Evolutionary conservation across 2,113 vertebrate genomes (phyloP).

Genomic region (Jacana jacana): DNA sequence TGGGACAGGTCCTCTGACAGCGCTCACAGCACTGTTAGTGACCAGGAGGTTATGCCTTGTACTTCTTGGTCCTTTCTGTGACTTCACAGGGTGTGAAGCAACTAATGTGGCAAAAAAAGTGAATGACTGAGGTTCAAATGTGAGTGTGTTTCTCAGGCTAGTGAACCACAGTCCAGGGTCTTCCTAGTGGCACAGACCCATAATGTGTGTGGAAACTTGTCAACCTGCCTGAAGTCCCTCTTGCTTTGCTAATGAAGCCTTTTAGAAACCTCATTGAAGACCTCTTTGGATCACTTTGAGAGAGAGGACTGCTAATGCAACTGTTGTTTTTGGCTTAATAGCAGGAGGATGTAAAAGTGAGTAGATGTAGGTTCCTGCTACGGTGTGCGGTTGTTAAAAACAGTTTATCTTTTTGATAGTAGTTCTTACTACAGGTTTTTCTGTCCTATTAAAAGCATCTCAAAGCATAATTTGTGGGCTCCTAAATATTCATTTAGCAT

Average conservation of each 20-base stretch:
- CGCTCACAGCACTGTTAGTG: accelerated
- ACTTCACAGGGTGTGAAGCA: accelerated
- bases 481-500: not conserved
- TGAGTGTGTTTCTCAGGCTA: accelerated
- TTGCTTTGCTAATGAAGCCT: not conserved
- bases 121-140: not conserved
- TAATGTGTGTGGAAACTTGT: accelerated
- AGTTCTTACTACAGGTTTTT: not conserved
- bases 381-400: not conserved
- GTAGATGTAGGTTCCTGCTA: not conserved
- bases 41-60: not conserved
- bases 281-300: not conserved
- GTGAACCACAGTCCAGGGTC: not conserved
- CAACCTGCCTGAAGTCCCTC: not conserved
- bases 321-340: not conserved
- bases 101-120: accelerated
- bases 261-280: not conserved
- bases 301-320: not conserved
- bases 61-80: not conserved
- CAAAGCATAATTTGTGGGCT: not conserved
- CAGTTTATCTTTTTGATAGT: not conserved
- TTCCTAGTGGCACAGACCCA: accelerated
- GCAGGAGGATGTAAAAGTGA: not conserved
- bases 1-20: not conserved
- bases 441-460: not conserved